These are phyloP conservation scores for Prionchulus punctatus DNA, from an alignment of 2,888 invertebrate species.

Conservation along the genomic window DNA sequence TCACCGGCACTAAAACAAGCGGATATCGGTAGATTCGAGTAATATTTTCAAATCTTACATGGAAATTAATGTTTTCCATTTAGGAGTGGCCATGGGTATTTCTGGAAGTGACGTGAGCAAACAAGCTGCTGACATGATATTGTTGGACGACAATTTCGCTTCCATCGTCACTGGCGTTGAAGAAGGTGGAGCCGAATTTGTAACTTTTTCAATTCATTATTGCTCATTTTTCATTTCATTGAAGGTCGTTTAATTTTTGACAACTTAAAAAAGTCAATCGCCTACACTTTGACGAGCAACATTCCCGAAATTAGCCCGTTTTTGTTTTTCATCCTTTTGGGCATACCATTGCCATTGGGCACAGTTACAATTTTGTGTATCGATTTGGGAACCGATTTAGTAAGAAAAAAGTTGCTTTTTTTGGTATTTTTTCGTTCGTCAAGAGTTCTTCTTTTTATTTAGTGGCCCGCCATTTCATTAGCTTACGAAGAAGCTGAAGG, in stretches of 20 bases:
- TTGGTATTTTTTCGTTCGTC: background rate
- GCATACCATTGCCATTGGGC: conserved; percentile 41
- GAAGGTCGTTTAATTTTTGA: conserved; percentile 42
- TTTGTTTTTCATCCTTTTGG: conserved; percentile 39
- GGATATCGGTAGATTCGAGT: conserved; percentile 41
- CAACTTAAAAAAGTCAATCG: conserved; percentile 44
- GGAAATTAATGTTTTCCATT: background rate
- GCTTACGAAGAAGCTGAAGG: conserved; percentile 55
- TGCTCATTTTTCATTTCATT: background rate
- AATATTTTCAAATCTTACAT: no score
- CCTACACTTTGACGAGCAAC: conserved; percentile 43
- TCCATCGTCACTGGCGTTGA: conserved; percentile 81
- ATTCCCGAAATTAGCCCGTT: conserved; percentile 43
- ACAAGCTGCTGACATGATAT: conserved; percentile 98
- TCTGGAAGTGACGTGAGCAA: conserved; percentile 48
- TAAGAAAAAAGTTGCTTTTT: conserved; percentile 14
- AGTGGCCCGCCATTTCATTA: conserved; percentile 57
- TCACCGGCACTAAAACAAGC: conserved; percentile 46
- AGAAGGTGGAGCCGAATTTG: conserved; percentile 22
- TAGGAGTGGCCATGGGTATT: conserved; percentile 41
- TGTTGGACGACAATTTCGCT: conserved; percentile 94
- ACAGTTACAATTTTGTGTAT: conserved; percentile 43
- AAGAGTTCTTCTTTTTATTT: conserved; percentile 16
- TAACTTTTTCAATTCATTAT: no score
- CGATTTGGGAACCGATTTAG: conserved; percentile 43